These are phyloP conservation scores for Buphagus erythrorhynchus DNA, from an alignment of 2,797 vertebrate genomes.

Conservation along the genomic window DNA sequence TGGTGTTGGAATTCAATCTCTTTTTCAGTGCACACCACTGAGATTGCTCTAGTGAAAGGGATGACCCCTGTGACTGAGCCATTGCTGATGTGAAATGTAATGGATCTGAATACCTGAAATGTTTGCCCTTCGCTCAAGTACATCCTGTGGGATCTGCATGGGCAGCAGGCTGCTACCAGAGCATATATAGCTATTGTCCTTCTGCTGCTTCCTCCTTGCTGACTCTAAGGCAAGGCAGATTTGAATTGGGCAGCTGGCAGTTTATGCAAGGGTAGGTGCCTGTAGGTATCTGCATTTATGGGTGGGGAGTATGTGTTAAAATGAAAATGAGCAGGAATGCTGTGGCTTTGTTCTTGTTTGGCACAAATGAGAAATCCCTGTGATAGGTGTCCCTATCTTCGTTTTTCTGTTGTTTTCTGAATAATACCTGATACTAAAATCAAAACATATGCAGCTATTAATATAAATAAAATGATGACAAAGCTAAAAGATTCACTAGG, in stretches of 20 bases:
- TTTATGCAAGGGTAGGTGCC: background rate
- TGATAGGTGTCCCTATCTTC: background rate
- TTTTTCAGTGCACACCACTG: background rate
- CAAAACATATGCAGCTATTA: background rate
- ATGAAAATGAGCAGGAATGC: background rate
- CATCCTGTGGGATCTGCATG: background rate
- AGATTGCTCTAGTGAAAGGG: background rate
- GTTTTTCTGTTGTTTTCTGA: background rate
- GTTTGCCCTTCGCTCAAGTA: background rate
- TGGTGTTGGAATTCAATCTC: background rate
- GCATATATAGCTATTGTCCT: background rate
- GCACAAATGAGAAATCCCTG: background rate
- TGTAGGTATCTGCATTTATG: background rate
- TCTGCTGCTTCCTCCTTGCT: background rate
- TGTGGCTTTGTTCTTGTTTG: background rate
- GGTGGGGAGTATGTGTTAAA: background rate
- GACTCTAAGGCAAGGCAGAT: background rate
- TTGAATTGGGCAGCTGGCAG: background rate
- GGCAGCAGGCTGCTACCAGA: background rate
- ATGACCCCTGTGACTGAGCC: background rate
- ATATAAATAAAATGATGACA: background rate
- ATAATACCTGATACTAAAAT: background rate
- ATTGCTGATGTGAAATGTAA: background rate
- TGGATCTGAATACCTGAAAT: background rate
- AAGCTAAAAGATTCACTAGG: background rate